These are phyloP conservation scores for Anastrepha obliqua DNA, from an alignment of 1,140 invertebrate genomes.

Conservation along the genomic window DNA sequence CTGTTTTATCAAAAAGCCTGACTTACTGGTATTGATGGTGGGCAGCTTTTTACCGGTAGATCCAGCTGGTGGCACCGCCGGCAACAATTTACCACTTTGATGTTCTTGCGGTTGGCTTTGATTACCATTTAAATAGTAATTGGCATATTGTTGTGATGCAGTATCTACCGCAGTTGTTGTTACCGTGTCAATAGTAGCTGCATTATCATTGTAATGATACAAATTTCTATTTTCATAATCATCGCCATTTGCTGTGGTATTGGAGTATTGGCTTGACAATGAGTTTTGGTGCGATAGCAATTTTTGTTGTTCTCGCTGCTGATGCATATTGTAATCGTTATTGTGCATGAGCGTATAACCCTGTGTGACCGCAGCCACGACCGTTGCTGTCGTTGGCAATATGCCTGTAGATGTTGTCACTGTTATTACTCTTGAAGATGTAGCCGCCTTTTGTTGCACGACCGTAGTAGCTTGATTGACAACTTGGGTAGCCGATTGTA, in stretches of 20 bases:
- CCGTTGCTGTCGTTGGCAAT: neutral
- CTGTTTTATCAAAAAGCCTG: slow-evolving; percentile 67
- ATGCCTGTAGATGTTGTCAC: neutral
- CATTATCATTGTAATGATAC: slow-evolving; percentile 54
- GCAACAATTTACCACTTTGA: slow-evolving; percentile 59
- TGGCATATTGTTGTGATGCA: slow-evolving; percentile 17
- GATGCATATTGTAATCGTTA: slow-evolving; percentile 57
- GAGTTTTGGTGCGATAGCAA: slow-evolving; percentile 54
- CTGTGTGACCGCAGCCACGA: neutral
- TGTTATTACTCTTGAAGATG: slow-evolving; percentile 46
- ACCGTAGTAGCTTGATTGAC: slow-evolving; percentile 72
- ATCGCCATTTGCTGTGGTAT: slow-evolving; percentile 56
- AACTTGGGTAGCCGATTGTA: slow-evolving; percentile 74
- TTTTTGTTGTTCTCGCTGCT: slow-evolving; percentile 13
- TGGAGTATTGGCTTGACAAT: slow-evolving; percentile 56
- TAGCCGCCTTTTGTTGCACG: slow-evolving; percentile 73
- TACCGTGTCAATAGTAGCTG: slow-evolving; percentile 51
- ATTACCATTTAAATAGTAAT: slow-evolving; percentile 64
- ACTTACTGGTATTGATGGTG: slow-evolving; percentile 70
- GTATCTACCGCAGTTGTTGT: slow-evolving; percentile 50
- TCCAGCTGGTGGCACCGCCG: slow-evolving; percentile 65
- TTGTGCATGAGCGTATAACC: neutral
- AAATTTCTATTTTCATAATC: slow-evolving; percentile 68
- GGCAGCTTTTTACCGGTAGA: slow-evolving; percentile 72
- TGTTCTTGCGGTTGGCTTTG: slow-evolving; percentile 57